Evolutionary conservation across 2,888 invertebrate genomes (phyloP).

Genomic region (Stenotaenia linearis): DNA sequence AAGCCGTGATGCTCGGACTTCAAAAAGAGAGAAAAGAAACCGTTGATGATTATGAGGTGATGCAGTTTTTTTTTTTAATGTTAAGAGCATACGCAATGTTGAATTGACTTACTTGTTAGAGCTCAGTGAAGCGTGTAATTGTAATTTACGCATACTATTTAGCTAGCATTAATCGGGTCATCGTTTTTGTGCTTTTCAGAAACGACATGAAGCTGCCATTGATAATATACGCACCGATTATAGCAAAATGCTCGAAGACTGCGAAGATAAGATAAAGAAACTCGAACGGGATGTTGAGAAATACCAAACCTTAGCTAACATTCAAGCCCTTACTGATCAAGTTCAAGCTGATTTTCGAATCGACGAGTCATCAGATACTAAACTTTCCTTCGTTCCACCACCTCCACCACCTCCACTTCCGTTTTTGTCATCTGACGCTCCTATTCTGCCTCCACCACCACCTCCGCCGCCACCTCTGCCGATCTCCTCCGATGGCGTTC

Average conservation of each 20-base stretch:
- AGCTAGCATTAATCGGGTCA: not conserved
- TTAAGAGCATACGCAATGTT: not conserved
- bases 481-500: constrained; percentile 33
- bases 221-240: constrained; percentile 46
- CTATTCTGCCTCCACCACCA: constrained; percentile 38
- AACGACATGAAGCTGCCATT: constrained; percentile 38
- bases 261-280: constrained; percentile 47
- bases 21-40: constrained; percentile 50
- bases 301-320: constrained; percentile 56
- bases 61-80: not conserved
- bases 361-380: not conserved
- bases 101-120: not conserved
- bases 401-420: constrained; percentile 39
- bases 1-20: constrained; percentile 47
- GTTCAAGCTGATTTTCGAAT: constrained; percentile 54
- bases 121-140: not conserved
- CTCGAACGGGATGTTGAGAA: constrained; percentile 56
- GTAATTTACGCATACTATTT: not conserved
- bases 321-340: constrained; percentile 54
- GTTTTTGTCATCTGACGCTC: constrained; percentile 32
- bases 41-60: constrained; percentile 39
- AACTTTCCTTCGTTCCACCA: not conserved
- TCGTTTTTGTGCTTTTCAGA: constrained; percentile 39
- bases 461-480: constrained; percentile 40
- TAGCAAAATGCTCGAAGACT: constrained; percentile 46